Conservation (phyloP, 1,140 invertebrate species). For the Nephila pilipes region DNA sequence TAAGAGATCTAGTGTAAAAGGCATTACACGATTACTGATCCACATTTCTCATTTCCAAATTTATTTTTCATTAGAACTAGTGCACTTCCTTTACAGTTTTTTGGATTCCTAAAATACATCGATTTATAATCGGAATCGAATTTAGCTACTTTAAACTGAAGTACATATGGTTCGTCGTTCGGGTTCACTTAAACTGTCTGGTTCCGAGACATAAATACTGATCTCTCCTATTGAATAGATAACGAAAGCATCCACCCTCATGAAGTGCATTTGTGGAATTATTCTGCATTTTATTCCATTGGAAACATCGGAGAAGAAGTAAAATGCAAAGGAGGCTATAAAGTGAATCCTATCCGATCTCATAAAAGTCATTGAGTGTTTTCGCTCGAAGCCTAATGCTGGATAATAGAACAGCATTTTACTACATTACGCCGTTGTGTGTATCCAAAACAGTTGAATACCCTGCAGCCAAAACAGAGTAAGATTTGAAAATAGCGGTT, state of each 20-base stretch:
- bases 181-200: conserved; percentile 3
- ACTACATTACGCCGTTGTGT: conserved; percentile 26
- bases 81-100: no score
- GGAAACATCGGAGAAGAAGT: not conserved
- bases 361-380: conserved; percentile 68
- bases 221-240: conserved; percentile 21
- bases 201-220: conserved; percentile 25
- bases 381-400: conserved; percentile 38
- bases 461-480: not conserved
- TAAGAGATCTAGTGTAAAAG: no score
- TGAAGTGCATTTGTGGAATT: conserved; percentile 54
- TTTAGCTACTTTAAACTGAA: not conserved
- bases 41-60: no score
- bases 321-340: conserved; percentile 69
- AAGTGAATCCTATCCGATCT: conserved; percentile 41
- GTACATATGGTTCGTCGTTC: not conserved
- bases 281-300: conserved; percentile 58
- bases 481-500: conserved; percentile 44
- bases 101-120: no score
- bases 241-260: not conserved
- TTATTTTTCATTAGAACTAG: no score
- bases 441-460: not conserved
- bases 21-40: no score
- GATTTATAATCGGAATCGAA: not conserved
- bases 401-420: conserved; percentile 71